Evolutionary conservation across 1,140 invertebrate genomes (phyloP).

Genomic region (Arctopsyche grandis): DNA sequence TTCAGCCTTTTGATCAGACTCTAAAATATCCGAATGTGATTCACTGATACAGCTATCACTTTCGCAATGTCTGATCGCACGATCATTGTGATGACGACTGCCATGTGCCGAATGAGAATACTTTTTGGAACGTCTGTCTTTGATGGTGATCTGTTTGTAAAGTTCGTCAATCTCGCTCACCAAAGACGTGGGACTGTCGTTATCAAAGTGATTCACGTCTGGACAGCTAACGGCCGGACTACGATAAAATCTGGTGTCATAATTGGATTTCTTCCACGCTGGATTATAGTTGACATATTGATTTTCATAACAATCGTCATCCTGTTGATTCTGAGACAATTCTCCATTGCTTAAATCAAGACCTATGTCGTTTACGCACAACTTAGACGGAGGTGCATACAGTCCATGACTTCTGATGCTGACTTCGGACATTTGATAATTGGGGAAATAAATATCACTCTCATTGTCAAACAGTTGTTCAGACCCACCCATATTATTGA

Average conservation of each 20-base stretch:
- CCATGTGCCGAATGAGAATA: slow-evolving; percentile 56
- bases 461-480: slow-evolving; percentile 66
- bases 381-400: slow-evolving; percentile 68
- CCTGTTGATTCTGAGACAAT: slow-evolving; percentile 58
- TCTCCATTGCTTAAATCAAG: slow-evolving; percentile 65
- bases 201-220: slow-evolving; percentile 60
- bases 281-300: slow-evolving; percentile 65
- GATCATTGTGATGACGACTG: slow-evolving; percentile 62
- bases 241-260: slow-evolving; percentile 61
- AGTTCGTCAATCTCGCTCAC: slow-evolving; percentile 69
- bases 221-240: slow-evolving; percentile 63
- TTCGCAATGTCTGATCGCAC: slow-evolving; percentile 60
- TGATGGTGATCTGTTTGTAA: slow-evolving; percentile 68
- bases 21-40: slow-evolving; percentile 59
- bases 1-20: slow-evolving; percentile 48
- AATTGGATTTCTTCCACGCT: slow-evolving; percentile 63
- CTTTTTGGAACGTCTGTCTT: slow-evolving; percentile 58
- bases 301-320: slow-evolving; percentile 57
- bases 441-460: slow-evolving; percentile 69
- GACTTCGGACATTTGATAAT: slow-evolving; percentile 72
- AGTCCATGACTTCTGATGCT: slow-evolving; percentile 70
- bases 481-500: slow-evolving; percentile 64
- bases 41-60: slow-evolving; percentile 66
- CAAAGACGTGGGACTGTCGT: slow-evolving; percentile 62
- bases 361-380: slow-evolving; percentile 64